phyloP scores from a whole-genome alignment of 2,888 invertebrate genomes.

The Nowickia ferox region DNA sequence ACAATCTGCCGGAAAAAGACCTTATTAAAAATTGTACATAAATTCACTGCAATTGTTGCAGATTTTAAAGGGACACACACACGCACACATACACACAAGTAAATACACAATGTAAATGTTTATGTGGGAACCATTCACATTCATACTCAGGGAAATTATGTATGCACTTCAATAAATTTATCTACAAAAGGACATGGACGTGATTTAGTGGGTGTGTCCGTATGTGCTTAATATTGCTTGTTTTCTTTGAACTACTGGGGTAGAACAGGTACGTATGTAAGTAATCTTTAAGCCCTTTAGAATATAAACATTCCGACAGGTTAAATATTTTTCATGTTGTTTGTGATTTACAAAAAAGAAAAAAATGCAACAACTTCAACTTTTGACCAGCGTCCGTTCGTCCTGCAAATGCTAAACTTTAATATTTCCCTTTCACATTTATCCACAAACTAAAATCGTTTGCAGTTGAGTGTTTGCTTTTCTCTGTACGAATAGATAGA shows the following conservation, averaged over 20 bases:
- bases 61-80: slow-evolving; percentile 1
- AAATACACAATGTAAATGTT: background rate
- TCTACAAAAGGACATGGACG: too few relatives aligned
- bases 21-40: slow-evolving; percentile 37
- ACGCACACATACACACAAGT: background rate
- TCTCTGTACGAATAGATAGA: background rate
- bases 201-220: too few relatives aligned
- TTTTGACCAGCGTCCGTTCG: slow-evolving; percentile 34
- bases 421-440: slow-evolving; percentile 11
- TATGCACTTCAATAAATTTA: too few relatives aligned
- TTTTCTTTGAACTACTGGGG: background rate
- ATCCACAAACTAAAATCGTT: background rate
- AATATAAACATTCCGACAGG: slow-evolving; percentile 39
- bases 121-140: background rate
- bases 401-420: background rate
- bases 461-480: slow-evolving; percentile 17
- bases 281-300: slow-evolving; percentile 29
- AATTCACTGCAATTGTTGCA: slow-evolving; percentile 34
- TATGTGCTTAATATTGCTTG: background rate
- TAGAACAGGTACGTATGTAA: background rate
- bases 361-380: slow-evolving; percentile 15
- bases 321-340: slow-evolving; percentile 40
- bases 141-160: too few relatives aligned
- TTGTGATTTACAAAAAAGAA: slow-evolving; percentile 21
- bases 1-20: slow-evolving; percentile 41